phyloP scores from a whole-genome alignment of 2,113 vertebrate species.

The Centropus unirufus region DNA sequence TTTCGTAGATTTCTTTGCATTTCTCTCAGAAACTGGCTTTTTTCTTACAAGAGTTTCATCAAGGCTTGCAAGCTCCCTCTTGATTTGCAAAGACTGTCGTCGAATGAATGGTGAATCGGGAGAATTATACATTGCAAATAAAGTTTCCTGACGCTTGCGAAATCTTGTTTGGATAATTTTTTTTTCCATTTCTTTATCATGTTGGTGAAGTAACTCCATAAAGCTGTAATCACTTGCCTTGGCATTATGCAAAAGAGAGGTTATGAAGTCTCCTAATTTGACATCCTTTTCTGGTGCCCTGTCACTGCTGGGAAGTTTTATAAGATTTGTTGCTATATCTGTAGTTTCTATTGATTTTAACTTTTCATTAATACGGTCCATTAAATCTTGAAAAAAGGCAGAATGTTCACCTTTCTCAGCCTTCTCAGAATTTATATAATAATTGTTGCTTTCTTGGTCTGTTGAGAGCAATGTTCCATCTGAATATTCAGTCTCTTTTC shows the following conservation, averaged over 20 bases:
- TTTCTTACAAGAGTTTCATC: constrained; percentile 78
- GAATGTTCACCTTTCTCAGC: constrained; percentile 75
- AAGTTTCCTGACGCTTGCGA: constrained; percentile 86
- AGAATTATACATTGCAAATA: constrained; percentile 81
- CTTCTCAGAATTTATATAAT: constrained; percentile 55
- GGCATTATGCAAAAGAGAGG: constrained; percentile 86
- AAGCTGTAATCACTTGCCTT: constrained; percentile 88
- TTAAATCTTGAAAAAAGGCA: constrained; percentile 85
- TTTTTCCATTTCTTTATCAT: constrained; percentile 82
- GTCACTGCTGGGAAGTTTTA: constrained; percentile 74
- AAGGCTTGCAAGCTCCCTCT: constrained; percentile 87
- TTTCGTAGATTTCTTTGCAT: constrained; percentile 64
- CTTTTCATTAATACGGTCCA: constrained; percentile 90
- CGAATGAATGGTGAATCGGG: constrained; percentile 81
- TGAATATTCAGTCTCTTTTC: constrained; percentile 18
- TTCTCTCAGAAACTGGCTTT: constrained; percentile 77
- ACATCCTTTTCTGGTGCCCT: constrained; percentile 76
- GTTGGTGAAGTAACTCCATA: constrained; percentile 86
- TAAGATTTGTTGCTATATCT: constrained; percentile 77
- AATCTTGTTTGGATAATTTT: constrained; percentile 89
- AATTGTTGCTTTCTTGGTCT: constrained; percentile 33
- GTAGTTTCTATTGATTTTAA: constrained; percentile 88
- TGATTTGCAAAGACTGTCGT: constrained; percentile 86
- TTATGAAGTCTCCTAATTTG: constrained; percentile 89
- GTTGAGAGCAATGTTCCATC: constrained; percentile 12